Conservation (phyloP, 2,888 invertebrate genomes). For the Mystacides longicornis region DNA sequence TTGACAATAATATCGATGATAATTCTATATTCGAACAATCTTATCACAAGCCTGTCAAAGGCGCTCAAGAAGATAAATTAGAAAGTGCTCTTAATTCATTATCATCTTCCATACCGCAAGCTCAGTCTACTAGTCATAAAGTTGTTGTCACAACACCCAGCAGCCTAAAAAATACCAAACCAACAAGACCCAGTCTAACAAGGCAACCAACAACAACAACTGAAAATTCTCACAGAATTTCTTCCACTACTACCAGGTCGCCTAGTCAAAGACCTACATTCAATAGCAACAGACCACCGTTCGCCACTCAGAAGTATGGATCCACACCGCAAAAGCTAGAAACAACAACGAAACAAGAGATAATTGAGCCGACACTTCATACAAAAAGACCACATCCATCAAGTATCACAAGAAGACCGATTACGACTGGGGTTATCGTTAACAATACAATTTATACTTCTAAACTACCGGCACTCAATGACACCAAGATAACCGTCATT, state of each 20-base stretch:
- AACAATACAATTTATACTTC: slow-evolving; percentile 15
- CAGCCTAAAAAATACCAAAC: slow-evolving; percentile 4
- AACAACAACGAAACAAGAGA: background rate
- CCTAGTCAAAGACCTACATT: slow-evolving; percentile 8
- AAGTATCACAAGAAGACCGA: slow-evolving; percentile 8
- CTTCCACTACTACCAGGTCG: slow-evolving; percentile 1
- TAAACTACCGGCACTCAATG: background rate
- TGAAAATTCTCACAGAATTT: background rate
- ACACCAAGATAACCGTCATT: background rate
- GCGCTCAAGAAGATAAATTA: slow-evolving; percentile 13
- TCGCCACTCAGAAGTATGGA: slow-evolving; percentile 11
- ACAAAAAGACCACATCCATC: background rate
- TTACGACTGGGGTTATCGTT: slow-evolving; percentile 11
- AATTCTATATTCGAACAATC: slow-evolving; percentile 46
- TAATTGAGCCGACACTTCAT: background rate
- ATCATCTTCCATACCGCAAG: slow-evolving; percentile 18
- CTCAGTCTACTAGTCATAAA: slow-evolving; percentile 6
- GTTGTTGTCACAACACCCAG: background rate
- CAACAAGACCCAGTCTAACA: slow-evolving; percentile 7
- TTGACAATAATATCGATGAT: slow-evolving; percentile 57
- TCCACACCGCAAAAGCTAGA: slow-evolving; percentile 5
- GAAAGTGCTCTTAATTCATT: slow-evolving; percentile 28
- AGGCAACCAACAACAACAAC: background rate
- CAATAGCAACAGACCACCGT: slow-evolving; percentile 1
- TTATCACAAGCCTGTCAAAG: slow-evolving; percentile 14